Evolutionary conservation across 2,113 vertebrate genomes (phyloP), one percentile per base, ranked within the genome.

Genomic region (Procavia capensis): DNA sequence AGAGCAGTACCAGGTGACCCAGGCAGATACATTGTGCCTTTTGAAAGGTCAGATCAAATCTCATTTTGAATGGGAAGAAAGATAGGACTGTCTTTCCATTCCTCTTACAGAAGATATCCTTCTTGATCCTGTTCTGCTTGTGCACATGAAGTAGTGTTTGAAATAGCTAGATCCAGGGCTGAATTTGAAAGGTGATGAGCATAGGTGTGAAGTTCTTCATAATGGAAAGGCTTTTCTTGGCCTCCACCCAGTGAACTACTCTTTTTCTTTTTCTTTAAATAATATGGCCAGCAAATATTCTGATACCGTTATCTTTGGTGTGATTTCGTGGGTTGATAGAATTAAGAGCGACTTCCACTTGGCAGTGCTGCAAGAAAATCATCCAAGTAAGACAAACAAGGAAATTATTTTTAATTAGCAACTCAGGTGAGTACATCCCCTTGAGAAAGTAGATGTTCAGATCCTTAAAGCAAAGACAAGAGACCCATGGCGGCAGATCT

Each of bases 301-400:
- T 83, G 76, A 93, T 96, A 70, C 36, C 16, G 50, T 86, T 94
- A 31, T 76, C 82, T 91, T 92, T 90, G 76, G 74, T 96, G 81
- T 85, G 95, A 88, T 85, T 96, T 97, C 79, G 36, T 74, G 86
- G 92, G 25, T 50, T 96, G 85, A 89, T 74, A 61, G 91, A 96
- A 95, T 96, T 92, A 96, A 93, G 64, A 96, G 86, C 36, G 72
- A 63, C 94, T 97, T 97, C 83, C 47, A 82, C 61, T 96, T 95
- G 93, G 95, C 93, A 93, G 0, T 64, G 64, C 66, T 94, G 68
- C 84, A 57, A 64, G 88, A 95, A 96, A 97, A n/a, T 47, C 80
- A 36, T 93, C 85, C 94, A 90, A 83, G 82, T 83, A 88, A 34
- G 83, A 25, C 76, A 45, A 45, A 85, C 47, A 81, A 96, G 82